Conservation (phyloP, 1,140 invertebrate species). For the Phortica variegata region DNA sequence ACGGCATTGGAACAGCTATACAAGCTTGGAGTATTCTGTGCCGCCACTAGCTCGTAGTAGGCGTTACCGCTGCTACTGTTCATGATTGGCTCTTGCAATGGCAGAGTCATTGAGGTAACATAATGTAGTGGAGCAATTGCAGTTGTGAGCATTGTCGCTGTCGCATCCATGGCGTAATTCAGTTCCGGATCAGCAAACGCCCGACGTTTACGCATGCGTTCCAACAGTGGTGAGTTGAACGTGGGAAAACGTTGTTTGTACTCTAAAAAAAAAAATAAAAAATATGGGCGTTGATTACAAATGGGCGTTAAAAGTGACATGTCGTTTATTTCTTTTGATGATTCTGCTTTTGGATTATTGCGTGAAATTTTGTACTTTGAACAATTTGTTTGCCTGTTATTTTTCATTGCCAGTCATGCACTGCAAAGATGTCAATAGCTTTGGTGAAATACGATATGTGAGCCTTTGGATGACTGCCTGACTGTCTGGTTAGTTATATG, state of each 20-base stretch:
- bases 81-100: slow-evolving; percentile 5
- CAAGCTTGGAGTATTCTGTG: not conserved
- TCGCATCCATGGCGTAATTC: slow-evolving; percentile 53
- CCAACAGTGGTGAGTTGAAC: slow-evolving; percentile 52
- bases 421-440: too few relatives aligned
- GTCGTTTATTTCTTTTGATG: not conserved
- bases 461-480: not conserved
- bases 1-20: slow-evolving; percentile 26
- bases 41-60: slow-evolving; percentile 30
- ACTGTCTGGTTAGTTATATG: slow-evolving; percentile 15
- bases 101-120: slow-evolving; percentile 18
- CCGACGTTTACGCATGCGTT: slow-evolving; percentile 60
- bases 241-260: slow-evolving; percentile 51
- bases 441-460: too few relatives aligned
- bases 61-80: slow-evolving; percentile 22
- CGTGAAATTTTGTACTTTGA: slow-evolving; percentile 14
- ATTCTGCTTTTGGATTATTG: slow-evolving; percentile 4
- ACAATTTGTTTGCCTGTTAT: slow-evolving; percentile 27
- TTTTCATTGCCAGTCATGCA: too few relatives aligned
- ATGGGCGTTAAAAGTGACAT: slow-evolving; percentile 14
- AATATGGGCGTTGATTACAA: slow-evolving; percentile 6
- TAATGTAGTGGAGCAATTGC: slow-evolving; percentile 14
- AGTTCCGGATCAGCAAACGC: slow-evolving; percentile 62
- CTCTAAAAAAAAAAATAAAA: slow-evolving; percentile 22
- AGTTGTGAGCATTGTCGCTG: slow-evolving; percentile 16